Evolutionary conservation across 1,140 invertebrate genomes (phyloP), one percentile per base, ranked within the genome.

Genomic region (Zaprionus africanus): DNA sequence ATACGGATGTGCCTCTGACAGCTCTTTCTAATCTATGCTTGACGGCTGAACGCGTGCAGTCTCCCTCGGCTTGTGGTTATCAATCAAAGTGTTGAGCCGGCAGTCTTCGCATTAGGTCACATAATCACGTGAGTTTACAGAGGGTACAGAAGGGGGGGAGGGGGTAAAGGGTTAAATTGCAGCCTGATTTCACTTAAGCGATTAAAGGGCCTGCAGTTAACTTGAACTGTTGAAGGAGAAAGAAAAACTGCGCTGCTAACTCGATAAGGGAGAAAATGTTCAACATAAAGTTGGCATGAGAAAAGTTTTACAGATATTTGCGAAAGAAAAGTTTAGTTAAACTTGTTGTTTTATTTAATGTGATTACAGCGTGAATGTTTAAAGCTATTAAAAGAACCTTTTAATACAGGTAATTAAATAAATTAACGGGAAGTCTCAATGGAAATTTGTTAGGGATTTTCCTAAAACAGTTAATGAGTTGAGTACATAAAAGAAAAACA

Each of bases 71-170:
- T 53, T 74, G 73, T 72, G 83, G 54, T 61, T 90, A 88, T 88
- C 85, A 90, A 88, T 88, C 85, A 90, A 67, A 76, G 54, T 79
- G 78, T 36, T 84, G 84, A 90, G 73, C 62, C 64, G 54, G 22
- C 43, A 72, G 74, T 54, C 57, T 59, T 22, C 49, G 38, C 53
- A 22, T 26, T 51, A 15, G 46, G 49, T 24, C 28, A 49, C 15
- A 63, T 74, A 51, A 51, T 51, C 19, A 51, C 19, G 9, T 17
- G 41, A 46, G n/a, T 46, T 5, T 19, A 11, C 9, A 34, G 31
- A 34, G 3, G 31, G 9, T 9, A 5, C 2, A 17, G 17, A 3
- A 19, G 17, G 11, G 46, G 6, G 2, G 46, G 4, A 4, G 46
- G 9, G 9, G 9, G 19, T 11, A 13, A 51, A 13, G 46, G 46